phyloP scores from a whole-genome alignment of 2,113 vertebrate genomes.

The Brachirus orientalis region DNA sequence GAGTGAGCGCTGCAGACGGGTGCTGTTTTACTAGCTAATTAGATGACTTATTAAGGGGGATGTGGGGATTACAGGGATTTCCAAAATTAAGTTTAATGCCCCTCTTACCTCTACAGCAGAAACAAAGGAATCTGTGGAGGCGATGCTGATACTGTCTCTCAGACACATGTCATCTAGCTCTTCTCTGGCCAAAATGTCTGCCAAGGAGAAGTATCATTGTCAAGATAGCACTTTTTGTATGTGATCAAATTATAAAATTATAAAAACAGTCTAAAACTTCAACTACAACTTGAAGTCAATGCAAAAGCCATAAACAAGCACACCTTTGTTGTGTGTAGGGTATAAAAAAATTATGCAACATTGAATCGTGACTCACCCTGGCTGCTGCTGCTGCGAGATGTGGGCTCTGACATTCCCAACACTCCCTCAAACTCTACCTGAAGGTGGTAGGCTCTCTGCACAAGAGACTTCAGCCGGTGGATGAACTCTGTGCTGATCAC shows the following conservation, averaged over 20 bases:
- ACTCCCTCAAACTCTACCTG: conserved; percentile 97
- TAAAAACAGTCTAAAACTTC: too few relatives aligned
- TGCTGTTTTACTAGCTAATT: too few relatives aligned
- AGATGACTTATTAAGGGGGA: too few relatives aligned
- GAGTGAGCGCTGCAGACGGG: too few relatives aligned
- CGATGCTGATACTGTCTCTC: conserved; percentile 88
- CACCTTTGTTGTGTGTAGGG: too few relatives aligned
- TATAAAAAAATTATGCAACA: neutral
- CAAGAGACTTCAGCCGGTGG: conserved; percentile 92
- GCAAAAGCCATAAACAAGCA: too few relatives aligned
- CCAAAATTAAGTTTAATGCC: neutral
- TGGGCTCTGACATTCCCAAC: conserved; percentile 85
- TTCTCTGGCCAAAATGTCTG: conserved; percentile 82
- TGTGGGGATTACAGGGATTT: too few relatives aligned
- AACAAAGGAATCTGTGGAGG: conserved; percentile 92
- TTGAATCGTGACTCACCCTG: conserved; percentile 80
- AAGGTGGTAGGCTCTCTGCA: conserved; percentile 94
- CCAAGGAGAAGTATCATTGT: conserved; percentile 29
- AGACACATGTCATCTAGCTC: conserved; percentile 84
- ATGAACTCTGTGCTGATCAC: conserved; percentile 94
- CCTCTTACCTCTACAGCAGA: conserved; percentile 91
- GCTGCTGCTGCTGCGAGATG: conserved; percentile 80
- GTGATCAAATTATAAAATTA: too few relatives aligned
- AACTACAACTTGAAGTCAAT: neutral
- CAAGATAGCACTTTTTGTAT: too few relatives aligned